A percentile compares a stretch with the other conserved stretches of the same genome.
Evolutionary conservation across 2,797 vertebrate genomes (phyloP).

Genomic region (Cheirogaleus major): DNA sequence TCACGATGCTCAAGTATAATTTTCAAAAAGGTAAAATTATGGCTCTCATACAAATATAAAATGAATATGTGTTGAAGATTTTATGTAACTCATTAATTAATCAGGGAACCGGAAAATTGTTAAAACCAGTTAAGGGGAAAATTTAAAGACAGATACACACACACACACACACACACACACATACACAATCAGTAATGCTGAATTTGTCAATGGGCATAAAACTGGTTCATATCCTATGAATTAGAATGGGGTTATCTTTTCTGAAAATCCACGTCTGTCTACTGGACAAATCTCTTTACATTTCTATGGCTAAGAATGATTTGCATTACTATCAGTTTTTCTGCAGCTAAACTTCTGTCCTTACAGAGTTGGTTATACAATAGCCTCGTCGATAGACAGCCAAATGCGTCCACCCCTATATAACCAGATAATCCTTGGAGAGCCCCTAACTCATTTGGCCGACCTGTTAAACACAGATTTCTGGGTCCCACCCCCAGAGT

Average conservation of each 20-base stretch:
- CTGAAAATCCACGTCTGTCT: background rate
- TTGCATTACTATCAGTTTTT: background rate
- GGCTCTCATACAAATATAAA: background rate
- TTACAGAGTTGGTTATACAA: background rate
- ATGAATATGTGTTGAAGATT: background rate
- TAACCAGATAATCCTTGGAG: background rate
- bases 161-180: background rate
- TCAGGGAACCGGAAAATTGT: background rate
- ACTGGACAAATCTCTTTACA: background rate
- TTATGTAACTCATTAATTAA: background rate
- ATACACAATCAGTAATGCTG: background rate
- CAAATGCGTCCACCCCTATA: background rate
- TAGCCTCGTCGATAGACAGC: background rate
- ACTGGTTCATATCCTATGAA: background rate
- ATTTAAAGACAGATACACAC: background rate
- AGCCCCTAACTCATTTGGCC: background rate
- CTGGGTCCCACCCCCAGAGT: background rate
- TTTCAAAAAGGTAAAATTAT: background rate
- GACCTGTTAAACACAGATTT: background rate
- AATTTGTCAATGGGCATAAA: background rate
- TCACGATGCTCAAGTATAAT: background rate
- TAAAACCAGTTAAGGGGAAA: slow-evolving; percentile 2
- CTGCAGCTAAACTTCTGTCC: background rate
- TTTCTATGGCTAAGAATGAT: background rate
- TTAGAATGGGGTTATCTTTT: background rate